phyloP scores from a whole-genome alignment of 1,140 invertebrate species.

The Sminthurinus signatus region DNA sequence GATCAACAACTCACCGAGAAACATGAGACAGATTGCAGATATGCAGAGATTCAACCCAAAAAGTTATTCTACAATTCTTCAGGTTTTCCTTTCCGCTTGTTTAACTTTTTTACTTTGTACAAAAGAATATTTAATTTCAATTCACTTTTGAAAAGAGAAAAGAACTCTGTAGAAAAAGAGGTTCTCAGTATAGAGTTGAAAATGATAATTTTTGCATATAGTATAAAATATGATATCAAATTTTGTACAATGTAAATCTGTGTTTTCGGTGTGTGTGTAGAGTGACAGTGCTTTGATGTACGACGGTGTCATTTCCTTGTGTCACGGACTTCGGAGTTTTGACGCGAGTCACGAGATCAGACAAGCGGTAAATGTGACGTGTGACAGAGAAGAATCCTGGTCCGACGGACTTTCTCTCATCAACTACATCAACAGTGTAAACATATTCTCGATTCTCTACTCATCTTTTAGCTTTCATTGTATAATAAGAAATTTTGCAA shows the following conservation, averaged over 20 bases:
- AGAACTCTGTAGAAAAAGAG: too few relatives aligned
- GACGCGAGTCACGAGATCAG: constrained; percentile 58
- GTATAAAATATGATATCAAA: constrained; percentile 55
- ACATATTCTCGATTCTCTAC: constrained; percentile 23
- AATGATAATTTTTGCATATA: too few relatives aligned
- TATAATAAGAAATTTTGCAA: too few relatives aligned
- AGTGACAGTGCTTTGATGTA: constrained; percentile 85
- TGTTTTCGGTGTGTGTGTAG: constrained; percentile 49
- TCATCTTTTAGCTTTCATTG: too few relatives aligned
- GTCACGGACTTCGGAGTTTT: constrained; percentile 66
- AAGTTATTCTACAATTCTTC: constrained; percentile 66
- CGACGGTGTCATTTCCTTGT: constrained; percentile 83
- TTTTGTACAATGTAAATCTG: constrained; percentile 34
- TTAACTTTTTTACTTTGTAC: not conserved
- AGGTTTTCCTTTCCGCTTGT: constrained; percentile 51
- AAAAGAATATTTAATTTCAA: not conserved
- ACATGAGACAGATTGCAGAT: constrained; percentile 66
- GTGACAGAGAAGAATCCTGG: constrained; percentile 75
- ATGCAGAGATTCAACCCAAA: constrained; percentile 85
- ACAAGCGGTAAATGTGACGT: constrained; percentile 70
- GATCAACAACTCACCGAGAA: constrained; percentile 69
- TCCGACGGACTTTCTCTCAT: constrained; percentile 73
- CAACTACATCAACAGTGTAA: constrained; percentile 85
- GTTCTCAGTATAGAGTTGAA: too few relatives aligned
- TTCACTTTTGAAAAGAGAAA: too few relatives aligned